Base-by-base conservation (phyloP, 1,140 invertebrate genomes). In the Hyles euphorbiae region DNA sequence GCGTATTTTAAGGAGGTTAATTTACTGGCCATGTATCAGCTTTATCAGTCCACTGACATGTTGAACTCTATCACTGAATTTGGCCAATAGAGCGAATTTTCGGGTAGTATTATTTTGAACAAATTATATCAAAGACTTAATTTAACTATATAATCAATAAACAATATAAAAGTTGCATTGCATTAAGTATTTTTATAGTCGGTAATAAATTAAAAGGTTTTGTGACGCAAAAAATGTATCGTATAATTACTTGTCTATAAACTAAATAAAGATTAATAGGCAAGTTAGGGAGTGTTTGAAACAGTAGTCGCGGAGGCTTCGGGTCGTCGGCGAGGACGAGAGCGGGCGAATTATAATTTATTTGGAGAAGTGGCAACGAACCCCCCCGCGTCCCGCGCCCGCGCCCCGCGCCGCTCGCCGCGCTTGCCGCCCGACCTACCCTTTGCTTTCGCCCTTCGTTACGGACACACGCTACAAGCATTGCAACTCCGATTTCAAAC, bases 381-480 rank as follows among this genome's bases (percentile, higher is more conserved):
- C 76, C 68, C 67, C 69, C 34, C 64, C 68, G 57, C 72, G 54
- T 70, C 69, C 58, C 68, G 55, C 66, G 60, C n/a, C 67, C 61
- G 46, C 67, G 61, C 68, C 53, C 64, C 68, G 58, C 70, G 56
- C 71, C 69, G 57, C 71, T 51, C 68, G 62, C 68, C 61, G 48
- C 54, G 55, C 51, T 36, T 34, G 55, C 72, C 74, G 72, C 76
- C 70, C 79, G 81, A 73, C 85, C 83, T 87, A 88, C 85, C 83
- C 85, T 88, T 88, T 88, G 85, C 85, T 88, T 88, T 87, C 81
- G 83, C 83, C 83, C 85, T 88, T 88, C 85, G 85, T 88, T 88
- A 88, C 76, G 66, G 67, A 63, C 77, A 63, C 72, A 74, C 74
- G 45, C 55, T 60, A 58, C 63, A 65, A 73, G 54, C 58, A 60